Percentiles rank a stretch among this genome's conserved stretches.
These are phyloP conservation scores for Polyommatus iphigenia DNA, from an alignment of 2,888 invertebrate genomes.

Conservation along the genomic window DNA sequence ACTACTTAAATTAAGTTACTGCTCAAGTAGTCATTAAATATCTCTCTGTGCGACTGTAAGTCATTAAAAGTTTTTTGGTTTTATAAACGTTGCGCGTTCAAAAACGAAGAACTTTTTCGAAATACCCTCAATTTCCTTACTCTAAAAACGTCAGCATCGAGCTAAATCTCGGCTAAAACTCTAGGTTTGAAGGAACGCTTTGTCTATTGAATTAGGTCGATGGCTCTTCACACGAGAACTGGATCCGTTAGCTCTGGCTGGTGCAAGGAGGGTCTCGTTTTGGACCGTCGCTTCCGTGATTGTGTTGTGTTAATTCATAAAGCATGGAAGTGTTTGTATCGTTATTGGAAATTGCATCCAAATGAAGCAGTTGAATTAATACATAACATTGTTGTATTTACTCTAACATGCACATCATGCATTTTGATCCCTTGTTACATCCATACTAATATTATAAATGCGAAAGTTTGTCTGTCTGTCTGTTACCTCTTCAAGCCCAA, in stretches of 20 bases:
- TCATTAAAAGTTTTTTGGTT: no score
- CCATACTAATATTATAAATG: no score
- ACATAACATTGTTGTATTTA: no score
- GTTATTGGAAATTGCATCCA: neutral
- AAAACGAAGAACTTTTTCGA: neutral
- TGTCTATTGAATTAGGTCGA: conserved; percentile 14
- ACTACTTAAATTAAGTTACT: no score
- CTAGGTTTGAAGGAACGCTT: conserved; percentile 14
- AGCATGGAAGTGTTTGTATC: neutral
- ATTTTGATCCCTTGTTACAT: no score
- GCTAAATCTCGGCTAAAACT: neutral
- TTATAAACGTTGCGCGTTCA: neutral
- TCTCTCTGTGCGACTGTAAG: no score
- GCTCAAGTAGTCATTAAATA: no score
- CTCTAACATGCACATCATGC: no score
- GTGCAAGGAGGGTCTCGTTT: neutral
- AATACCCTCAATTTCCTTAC: neutral
- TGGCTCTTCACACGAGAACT: neutral
- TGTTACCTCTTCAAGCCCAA: no score
- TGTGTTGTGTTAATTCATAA: neutral
- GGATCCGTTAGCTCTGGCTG: neutral
- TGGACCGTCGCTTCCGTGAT: neutral
- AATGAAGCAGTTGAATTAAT: neutral
- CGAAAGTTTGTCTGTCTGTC: no score
- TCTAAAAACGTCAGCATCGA: neutral